Conservation (phyloP, 2,797 vertebrate species). For the Acrossocheilus wenchowensis region DNA sequence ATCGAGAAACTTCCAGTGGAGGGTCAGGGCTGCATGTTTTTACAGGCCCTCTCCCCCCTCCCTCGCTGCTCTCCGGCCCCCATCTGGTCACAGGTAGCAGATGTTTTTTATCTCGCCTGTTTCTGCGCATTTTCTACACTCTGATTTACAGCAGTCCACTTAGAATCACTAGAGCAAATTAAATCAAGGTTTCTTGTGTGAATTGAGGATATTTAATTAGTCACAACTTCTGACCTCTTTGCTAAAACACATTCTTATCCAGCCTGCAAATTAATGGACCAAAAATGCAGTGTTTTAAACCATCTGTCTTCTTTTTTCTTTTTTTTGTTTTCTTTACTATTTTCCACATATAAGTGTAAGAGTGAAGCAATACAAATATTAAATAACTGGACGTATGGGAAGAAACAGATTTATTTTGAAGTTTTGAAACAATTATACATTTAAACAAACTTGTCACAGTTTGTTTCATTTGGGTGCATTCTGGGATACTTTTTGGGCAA, state of each 20-base stretch:
- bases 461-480: background rate
- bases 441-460: background rate
- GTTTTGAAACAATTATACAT: too few species aligned
- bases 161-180: slow-evolving; percentile 77
- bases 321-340: background rate
- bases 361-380: background rate
- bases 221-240: slow-evolving; percentile 76
- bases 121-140: slow-evolving; percentile 74
- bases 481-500: background rate
- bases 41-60: slow-evolving; percentile 57
- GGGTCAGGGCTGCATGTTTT: slow-evolving; percentile 64
- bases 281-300: slow-evolving; percentile 7
- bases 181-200: slow-evolving; percentile 80
- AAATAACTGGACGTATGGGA: background rate
- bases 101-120: slow-evolving; percentile 78
- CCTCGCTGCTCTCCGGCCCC: slow-evolving; percentile 59
- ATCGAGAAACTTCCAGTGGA: slow-evolving; percentile 61
- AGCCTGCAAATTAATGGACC: slow-evolving; percentile 55
- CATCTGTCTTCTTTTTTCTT: background rate
- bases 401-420: background rate
- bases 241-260: slow-evolving; percentile 71
- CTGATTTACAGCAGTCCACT: slow-evolving; percentile 76
- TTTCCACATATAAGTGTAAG: background rate
- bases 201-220: slow-evolving; percentile 80
- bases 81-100: slow-evolving; percentile 72